Evolutionary conservation across 92 coral and sea anemone species (phyloP).

Genomic region (Meandrina meandrites): DNA sequence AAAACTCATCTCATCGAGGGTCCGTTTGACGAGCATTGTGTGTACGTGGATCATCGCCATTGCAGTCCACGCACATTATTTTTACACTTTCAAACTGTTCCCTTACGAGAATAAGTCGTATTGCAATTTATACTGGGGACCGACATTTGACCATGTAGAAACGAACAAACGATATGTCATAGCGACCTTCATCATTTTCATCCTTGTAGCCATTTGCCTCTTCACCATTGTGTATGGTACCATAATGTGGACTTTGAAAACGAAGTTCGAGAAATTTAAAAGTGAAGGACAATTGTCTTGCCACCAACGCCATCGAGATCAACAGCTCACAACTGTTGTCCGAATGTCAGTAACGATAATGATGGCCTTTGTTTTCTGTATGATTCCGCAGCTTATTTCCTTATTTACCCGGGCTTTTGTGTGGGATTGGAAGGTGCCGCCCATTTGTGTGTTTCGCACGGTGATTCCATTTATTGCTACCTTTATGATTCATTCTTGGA

Average conservation of each 20-base stretch:
- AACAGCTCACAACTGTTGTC: background rate
- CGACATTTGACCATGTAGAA: background rate
- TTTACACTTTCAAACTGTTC: background rate
- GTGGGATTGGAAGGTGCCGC: background rate
- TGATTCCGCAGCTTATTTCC: conserved; percentile 6
- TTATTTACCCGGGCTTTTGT: background rate
- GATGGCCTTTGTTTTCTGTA: conserved; percentile 8
- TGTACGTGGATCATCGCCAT: conserved; percentile 21
- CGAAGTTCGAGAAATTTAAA: background rate
- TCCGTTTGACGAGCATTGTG: background rate
- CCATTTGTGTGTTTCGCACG: background rate
- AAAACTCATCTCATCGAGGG: background rate
- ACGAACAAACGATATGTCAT: background rate
- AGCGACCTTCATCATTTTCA: background rate
- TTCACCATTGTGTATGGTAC: background rate
- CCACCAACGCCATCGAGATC: too few species aligned
- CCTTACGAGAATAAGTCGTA: background rate
- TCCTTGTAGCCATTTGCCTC: background rate
- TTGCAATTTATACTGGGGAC: background rate
- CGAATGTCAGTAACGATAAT: conserved; percentile 21
- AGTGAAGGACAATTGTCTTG: background rate
- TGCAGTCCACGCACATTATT: conserved; percentile 5
- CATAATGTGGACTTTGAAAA: conserved; percentile 5
- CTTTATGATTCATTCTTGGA: conserved; percentile 12
- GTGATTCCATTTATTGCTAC: background rate